These are phyloP conservation scores for Gymnocephalus cernua DNA, from an alignment of 2,113 vertebrate genomes.

Conservation along the genomic window DNA sequence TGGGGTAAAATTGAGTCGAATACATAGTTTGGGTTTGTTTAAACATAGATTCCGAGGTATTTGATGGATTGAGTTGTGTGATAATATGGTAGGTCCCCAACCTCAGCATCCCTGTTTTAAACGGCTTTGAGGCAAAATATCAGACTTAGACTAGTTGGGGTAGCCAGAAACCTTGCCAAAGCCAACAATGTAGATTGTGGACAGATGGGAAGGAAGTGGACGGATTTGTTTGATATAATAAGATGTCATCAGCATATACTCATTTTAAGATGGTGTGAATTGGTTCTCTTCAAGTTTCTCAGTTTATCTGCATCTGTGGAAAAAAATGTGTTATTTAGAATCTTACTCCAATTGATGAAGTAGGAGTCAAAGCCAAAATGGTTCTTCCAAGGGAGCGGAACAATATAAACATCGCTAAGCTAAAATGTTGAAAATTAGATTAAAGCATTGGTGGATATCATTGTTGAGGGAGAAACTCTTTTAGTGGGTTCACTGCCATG, in stretches of 20 bases:
- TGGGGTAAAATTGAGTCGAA: background rate
- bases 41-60: background rate
- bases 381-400: too few species aligned
- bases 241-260: background rate
- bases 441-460: too few species aligned
- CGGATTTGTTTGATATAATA: background rate
- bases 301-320: too few species aligned
- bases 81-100: background rate
- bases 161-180: background rate
- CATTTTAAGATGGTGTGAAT: background rate
- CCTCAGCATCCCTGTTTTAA: background rate
- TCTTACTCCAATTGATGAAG: too few species aligned
- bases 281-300: too few species aligned
- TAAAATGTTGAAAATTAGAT: too few species aligned
- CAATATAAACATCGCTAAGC: too few species aligned
- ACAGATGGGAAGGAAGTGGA: background rate
- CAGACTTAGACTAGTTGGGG: background rate
- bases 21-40: background rate
- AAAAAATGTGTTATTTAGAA: too few species aligned
- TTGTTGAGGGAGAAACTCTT: too few species aligned
- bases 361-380: too few species aligned
- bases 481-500: too few species aligned
- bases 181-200: background rate
- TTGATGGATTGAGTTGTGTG: background rate
- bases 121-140: background rate